These are phyloP conservation scores for Megaleporinus macrocephalus DNA, from an alignment of 2,113 vertebrate species.

Conservation along the genomic window DNA sequence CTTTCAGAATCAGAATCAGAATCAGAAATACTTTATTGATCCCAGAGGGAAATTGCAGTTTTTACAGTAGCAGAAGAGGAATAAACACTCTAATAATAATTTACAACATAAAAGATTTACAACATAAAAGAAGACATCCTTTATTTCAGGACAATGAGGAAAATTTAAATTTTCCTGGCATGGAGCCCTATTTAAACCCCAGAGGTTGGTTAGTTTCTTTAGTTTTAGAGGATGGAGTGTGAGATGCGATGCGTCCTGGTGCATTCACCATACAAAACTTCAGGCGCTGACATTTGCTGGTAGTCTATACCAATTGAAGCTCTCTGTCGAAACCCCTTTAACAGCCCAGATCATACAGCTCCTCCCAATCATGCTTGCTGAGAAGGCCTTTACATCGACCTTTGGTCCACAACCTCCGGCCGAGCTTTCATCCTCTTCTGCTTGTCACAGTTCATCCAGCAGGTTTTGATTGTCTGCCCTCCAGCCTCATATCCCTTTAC, in stretches of 20 bases:
- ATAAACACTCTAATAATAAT: too few relatives aligned
- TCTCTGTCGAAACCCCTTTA: background rate
- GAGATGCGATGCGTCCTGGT: background rate
- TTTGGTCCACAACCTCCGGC: background rate
- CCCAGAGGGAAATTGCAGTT: too few relatives aligned
- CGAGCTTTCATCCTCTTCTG: background rate
- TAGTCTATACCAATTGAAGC: background rate
- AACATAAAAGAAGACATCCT: too few relatives aligned
- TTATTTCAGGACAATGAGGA: too few relatives aligned
- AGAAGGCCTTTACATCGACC: background rate
- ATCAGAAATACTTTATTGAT: too few relatives aligned
- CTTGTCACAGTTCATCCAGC: conserved; percentile 9
- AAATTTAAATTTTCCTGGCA: too few relatives aligned
- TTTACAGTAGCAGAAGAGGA: too few relatives aligned
- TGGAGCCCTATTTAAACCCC: too few relatives aligned
- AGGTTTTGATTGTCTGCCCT: background rate
- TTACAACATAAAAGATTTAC: too few relatives aligned
- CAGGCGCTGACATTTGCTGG: background rate
- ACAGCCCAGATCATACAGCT: background rate
- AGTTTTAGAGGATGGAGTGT: background rate
- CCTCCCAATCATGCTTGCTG: too few relatives aligned
- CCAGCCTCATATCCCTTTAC: background rate
- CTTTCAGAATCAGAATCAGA: too few relatives aligned
- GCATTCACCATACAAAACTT: background rate
- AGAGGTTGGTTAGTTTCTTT: background rate